Percentiles rank a stretch among this genome's conserved stretches.
Evolutionary conservation across 1,140 invertebrate species (phyloP).

Genomic region (Zelostemma sp.): DNA sequence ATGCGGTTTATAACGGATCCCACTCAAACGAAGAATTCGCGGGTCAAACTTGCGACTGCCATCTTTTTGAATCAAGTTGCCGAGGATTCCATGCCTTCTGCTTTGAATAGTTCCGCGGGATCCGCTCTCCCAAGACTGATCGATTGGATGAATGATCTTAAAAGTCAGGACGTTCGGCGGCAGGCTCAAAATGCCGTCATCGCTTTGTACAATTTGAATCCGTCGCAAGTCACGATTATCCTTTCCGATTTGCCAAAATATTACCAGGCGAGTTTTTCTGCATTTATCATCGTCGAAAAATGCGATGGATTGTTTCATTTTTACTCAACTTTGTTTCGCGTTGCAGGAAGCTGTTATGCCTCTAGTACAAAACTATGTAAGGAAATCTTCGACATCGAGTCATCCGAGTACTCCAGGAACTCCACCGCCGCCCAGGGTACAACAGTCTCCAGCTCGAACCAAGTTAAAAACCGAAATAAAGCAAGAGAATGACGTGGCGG

Average conservation of each 20-base stretch:
- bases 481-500: slow-evolving; percentile 64
- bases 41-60: slow-evolving; percentile 83
- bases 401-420: slow-evolving; percentile 70
- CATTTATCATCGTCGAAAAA: too few species aligned
- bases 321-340: too few species aligned
- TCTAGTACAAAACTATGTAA: slow-evolving; percentile 86
- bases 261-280: slow-evolving; percentile 72
- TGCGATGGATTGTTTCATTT: too few species aligned
- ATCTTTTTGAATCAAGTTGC: slow-evolving; percentile 82
- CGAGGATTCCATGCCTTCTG: slow-evolving; percentile 69
- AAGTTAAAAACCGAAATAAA: slow-evolving; percentile 52
- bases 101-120: slow-evolving; percentile 68
- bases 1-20: slow-evolving; percentile 87
- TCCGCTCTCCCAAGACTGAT: slow-evolving; percentile 79
- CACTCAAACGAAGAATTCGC: slow-evolving; percentile 90
- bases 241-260: slow-evolving; percentile 85
- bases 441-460: slow-evolving; percentile 61
- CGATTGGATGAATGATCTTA: slow-evolving; percentile 76
- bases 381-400: slow-evolving; percentile 74
- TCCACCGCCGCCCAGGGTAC: slow-evolving; percentile 63
- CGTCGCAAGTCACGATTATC: slow-evolving; percentile 87
- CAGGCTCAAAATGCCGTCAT: slow-evolving; percentile 85
- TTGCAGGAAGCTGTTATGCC: slow-evolving; percentile 82
- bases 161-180: slow-evolving; percentile 83
- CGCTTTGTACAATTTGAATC: slow-evolving; percentile 90